Conservation (phyloP, 2,113 vertebrate species). For the Entomyzon cyanotis region DNA sequence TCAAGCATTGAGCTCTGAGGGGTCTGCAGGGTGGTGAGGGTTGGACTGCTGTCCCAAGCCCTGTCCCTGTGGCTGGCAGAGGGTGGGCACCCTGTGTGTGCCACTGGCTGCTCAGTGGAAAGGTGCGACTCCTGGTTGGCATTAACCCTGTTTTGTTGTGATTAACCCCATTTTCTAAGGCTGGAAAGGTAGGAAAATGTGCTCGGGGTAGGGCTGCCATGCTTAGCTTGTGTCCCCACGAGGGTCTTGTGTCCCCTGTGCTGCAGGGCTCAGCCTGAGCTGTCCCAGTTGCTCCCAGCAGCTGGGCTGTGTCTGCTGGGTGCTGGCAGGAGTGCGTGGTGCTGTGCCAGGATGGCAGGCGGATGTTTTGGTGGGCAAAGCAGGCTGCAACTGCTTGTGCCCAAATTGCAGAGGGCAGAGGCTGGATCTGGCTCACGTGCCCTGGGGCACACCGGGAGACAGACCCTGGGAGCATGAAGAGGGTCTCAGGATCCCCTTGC, state of each 20-base stretch:
- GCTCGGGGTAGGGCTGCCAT: fast-evolving
- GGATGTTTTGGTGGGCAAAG: neutral
- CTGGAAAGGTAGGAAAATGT: no score
- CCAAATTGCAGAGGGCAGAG: neutral
- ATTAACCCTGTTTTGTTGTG: neutral
- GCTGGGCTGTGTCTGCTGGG: neutral
- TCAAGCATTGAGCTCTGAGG: neutral
- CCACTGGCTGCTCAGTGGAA: neutral
- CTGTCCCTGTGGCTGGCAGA: neutral
- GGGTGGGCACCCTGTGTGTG: neutral
- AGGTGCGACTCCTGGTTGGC: neutral
- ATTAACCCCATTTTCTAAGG: neutral
- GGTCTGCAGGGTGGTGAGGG: fast-evolving
- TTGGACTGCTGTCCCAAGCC: neutral
- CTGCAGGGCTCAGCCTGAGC: neutral
- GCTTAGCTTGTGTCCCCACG: neutral
- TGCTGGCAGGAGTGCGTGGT: neutral
- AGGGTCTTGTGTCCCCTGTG: fast-evolving
- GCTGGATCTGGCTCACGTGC: neutral
- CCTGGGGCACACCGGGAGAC: fast-evolving
- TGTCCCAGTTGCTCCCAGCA: neutral
- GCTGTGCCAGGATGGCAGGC: neutral
- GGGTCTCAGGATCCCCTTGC: neutral
- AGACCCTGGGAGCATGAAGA: neutral
- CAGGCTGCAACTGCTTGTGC: neutral